Percentiles rank a stretch among this genome's conserved stretches.
phyloP scores from a whole-genome alignment of 2,113 vertebrate genomes.

The Aldabrachelys gigantea region DNA sequence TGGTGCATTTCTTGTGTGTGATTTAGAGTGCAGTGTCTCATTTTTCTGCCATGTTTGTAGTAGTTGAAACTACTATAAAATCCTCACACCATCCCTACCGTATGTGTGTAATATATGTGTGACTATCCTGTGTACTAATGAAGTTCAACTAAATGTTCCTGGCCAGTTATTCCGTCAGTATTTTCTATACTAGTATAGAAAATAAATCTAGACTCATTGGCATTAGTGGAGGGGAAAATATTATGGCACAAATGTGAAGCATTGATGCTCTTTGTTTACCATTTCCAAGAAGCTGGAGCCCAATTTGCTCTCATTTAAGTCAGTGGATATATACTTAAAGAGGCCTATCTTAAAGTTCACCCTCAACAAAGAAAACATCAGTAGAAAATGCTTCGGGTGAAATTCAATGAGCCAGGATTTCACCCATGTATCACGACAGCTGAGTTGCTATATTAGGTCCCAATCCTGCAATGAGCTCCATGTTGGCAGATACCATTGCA shows the following conservation, averaged over 20 bases:
- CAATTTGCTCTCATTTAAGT: too few relatives aligned
- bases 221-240: neutral
- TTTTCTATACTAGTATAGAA: neutral
- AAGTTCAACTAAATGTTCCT: neutral
- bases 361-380: neutral
- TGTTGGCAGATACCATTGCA: neutral
- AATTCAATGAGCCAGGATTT: neutral
- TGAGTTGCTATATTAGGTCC: neutral
- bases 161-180: neutral
- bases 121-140: neutral
- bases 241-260: neutral
- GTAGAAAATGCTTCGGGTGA: neutral
- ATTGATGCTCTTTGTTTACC: neutral
- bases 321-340: neutral
- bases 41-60: neutral
- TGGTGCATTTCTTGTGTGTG: neutral
- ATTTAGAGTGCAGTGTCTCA: neutral
- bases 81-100: neutral
- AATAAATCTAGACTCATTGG: neutral
- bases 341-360: neutral
- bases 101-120: neutral
- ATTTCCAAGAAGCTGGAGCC: fast-evolving
- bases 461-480: neutral
- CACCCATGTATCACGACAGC: neutral
- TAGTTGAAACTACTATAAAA: constrained; percentile 12